Evolutionary conservation across 2,797 vertebrate genomes (phyloP), one percentile per base, ranked within the genome.

Genomic region (Coranthus polyacanthus): DNA sequence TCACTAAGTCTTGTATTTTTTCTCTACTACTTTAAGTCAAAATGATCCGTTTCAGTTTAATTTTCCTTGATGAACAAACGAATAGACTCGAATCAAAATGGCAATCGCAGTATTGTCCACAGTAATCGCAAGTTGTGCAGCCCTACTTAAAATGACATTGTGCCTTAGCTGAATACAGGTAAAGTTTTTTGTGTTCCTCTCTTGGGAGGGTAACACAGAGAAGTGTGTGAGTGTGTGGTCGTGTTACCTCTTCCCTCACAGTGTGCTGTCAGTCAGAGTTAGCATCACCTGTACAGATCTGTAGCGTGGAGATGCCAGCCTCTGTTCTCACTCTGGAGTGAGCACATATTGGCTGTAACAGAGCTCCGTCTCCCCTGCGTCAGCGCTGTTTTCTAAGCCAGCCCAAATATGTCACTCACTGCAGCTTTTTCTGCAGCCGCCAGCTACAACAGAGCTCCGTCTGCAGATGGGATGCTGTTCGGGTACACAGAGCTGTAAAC

Each of bases 341-440:
- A 44, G 70, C 52, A 20, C 77, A 72, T 86, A 81, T 86, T 76
- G 81, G 66, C 78, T 64, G 72, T 63, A 81, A 86, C 75, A 80
- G 82, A 80, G 84, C 78, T 51, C 12, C 49, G 47, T 80, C 72
- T 75, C 54, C 78, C 59, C 71, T 57, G 51, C 58, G 56, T 87
- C 75, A 43, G 41, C 16, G 15, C 61, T 38, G 63, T 76, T 74
- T 74, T 72, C 69, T 69, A 37, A 74, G 64, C 58, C 55, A 75
- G 73, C 77, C 85, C 73, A 78, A 87, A 89, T 84, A 61, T 89
- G 85, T 87, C 81, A 81, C 56, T 87, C 78, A 72, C 78, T 78
- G 87, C 85, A 86, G 81, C 64, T 63, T 78, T 81, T 89, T 84
- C 72, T 88, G 86, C 75, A 68, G 75, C 78, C 53, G 36, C 75